Evolutionary conservation across 1,140 invertebrate genomes (phyloP), one percentile per base, ranked within the genome.

Genomic region (Anagrus nilaparvatae): DNA sequence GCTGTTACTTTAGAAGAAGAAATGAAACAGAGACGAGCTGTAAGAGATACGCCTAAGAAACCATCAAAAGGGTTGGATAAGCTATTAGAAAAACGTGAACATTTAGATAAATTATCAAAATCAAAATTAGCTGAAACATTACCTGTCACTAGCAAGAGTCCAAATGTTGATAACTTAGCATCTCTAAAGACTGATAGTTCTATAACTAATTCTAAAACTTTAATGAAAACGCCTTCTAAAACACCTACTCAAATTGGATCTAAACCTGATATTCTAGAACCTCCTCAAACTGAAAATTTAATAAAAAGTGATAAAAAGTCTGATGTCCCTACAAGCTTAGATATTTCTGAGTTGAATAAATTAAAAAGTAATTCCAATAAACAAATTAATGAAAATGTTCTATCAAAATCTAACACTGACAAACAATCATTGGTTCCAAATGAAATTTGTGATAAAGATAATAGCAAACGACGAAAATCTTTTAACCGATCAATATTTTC

Each of bases 401-500:
- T 42, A 5, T 20, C 47, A 3, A 60, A 51, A 17, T 42, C 36
- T 27, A 24, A 48, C n/a, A 19, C 44, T 5, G 56, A 60, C 2
- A 61, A 60, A 34, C 5, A n/a, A n/a, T n/a, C n/a, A n/a, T 53
- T n/a, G 30, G 2, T 14, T 3, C 46, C 10, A 35, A 44, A 46
- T 13, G 51, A 55, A 3, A 54, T 46, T 38, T 31, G 40, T 8
- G 55, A 65, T 5, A 59, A 61, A 32, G 59, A 62, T 5, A 52
- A 50, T 7, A 28, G 46, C 31, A 66, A 60, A 35, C 50, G 63
- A n/a, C 52, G 61, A 12, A 60, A 55, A 13, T 65, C 61, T 0
- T 49, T 52, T 14, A 77, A 76, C 48, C 69, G 76, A 28, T 78
- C 79, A 4, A 79, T 83, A 60, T 82, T 82, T 60, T 82, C 80